These are phyloP conservation scores for Pygocentrus nattereri DNA, from an alignment of 2,797 vertebrate genomes.

Conservation along the genomic window DNA sequence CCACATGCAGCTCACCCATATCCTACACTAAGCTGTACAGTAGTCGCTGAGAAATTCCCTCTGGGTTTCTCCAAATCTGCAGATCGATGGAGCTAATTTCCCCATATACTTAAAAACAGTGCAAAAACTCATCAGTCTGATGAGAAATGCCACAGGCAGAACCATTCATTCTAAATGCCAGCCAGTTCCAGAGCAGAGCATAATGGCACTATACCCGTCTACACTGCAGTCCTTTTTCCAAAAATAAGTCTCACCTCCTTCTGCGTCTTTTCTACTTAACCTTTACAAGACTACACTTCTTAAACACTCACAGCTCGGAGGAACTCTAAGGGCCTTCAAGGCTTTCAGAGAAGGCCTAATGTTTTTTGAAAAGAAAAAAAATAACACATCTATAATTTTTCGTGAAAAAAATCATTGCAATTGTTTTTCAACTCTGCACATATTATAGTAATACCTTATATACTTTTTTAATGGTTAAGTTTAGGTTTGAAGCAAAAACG, in stretches of 20 bases:
- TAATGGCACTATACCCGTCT: neutral
- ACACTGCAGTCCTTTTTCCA: slow-evolving; percentile 17
- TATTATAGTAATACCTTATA: too few species aligned
- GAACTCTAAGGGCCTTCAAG: too few species aligned
- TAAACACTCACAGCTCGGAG: too few species aligned
- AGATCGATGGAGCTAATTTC: neutral
- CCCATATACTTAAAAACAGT: neutral
- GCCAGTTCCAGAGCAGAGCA: neutral
- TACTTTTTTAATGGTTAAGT: too few species aligned
- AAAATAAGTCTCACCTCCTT: neutral
- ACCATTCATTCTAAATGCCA: neutral
- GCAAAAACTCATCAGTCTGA: neutral
- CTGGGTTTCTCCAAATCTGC: neutral
- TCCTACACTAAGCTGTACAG: neutral
- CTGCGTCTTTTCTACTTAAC: slow-evolving; percentile 24
- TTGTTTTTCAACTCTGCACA: too few species aligned
- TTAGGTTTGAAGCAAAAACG: too few species aligned
- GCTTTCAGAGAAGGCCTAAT: too few species aligned
- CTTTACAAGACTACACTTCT: neutral
- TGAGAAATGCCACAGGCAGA: neutral
- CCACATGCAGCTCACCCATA: neutral
- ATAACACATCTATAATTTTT: too few species aligned
- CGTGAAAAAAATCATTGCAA: too few species aligned
- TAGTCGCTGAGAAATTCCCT: neutral
- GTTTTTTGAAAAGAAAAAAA: too few species aligned